Conservation (phyloP, 2,113 vertebrate genomes). For the Pipa parva region DNA sequence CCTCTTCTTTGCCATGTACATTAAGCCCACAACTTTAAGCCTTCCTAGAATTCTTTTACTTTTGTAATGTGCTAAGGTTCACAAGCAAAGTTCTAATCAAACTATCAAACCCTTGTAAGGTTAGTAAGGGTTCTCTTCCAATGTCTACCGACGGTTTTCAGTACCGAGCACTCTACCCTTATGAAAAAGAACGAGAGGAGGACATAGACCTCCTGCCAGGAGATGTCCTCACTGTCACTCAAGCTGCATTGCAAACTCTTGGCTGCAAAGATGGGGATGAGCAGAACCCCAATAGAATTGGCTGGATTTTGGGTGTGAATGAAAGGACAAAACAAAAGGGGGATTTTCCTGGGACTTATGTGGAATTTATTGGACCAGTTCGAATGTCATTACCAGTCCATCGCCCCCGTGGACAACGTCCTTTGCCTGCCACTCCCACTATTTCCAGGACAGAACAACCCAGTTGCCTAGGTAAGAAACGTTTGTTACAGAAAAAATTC, state of each 20-base stretch:
- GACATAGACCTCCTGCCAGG: conserved; percentile 84
- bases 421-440: conserved; percentile 77
- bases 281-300: conserved; percentile 73
- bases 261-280: conserved; percentile 79
- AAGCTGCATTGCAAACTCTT: conserved; percentile 73
- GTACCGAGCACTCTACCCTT: conserved; percentile 79
- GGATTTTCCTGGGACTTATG: conserved; percentile 87
- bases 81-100: no score
- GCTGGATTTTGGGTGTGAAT: conserved; percentile 88
- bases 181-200: conserved; percentile 82
- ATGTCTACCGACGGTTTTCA: conserved; percentile 82
- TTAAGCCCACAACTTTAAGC: not conserved
- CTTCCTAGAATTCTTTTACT: not conserved
- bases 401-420: conserved; percentile 77
- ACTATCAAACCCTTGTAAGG: not conserved
- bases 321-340: conserved; percentile 88
- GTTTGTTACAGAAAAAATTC: not conserved
- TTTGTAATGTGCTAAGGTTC: conserved; percentile 4
- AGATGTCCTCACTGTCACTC: conserved; percentile 83
- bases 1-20: not conserved
- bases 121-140: conserved; percentile 14
- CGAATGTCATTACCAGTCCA: conserved; percentile 70
- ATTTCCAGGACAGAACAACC: conserved; percentile 40
- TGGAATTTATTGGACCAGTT: conserved; percentile 81
- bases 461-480: conserved; percentile 65